Conservation (phyloP, 2,113 vertebrate genomes). For the Opisthocomus hoazin region DNA sequence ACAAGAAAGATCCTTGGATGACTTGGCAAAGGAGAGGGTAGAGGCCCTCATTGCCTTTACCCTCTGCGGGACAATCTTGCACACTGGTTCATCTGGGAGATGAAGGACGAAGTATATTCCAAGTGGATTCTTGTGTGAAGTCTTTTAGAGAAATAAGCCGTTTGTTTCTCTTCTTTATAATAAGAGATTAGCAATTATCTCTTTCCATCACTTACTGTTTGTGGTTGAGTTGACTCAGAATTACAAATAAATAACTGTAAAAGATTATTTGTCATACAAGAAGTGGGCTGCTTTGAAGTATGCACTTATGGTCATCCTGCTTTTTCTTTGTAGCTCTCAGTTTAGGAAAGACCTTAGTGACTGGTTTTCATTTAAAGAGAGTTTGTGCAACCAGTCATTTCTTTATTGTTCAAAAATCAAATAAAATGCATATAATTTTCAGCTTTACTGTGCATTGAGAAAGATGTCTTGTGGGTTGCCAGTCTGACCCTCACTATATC, state of each 20-base stretch:
- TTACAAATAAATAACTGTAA: neutral
- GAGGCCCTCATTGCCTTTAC: neutral
- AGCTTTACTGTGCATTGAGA: neutral
- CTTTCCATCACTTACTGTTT: neutral
- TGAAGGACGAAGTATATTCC: neutral
- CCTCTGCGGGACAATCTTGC: neutral
- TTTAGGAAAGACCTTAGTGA: neutral
- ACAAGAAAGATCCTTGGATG: neutral
- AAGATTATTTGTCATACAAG: neutral
- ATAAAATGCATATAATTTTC: neutral
- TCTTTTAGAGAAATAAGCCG: no score
- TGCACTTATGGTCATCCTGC: neutral
- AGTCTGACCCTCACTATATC: neutral
- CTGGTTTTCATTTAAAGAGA: neutral
- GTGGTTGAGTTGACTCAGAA: accelerated
- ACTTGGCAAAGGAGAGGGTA: neutral
- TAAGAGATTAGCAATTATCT: neutral
- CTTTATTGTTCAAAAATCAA: neutral
- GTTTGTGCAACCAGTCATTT: neutral
- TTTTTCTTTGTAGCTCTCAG: neutral
- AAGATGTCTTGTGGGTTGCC: neutral
- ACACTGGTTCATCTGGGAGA: neutral
- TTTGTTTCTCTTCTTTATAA: neutral
- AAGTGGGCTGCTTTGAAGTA: neutral
- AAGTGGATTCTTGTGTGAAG: neutral